These are phyloP conservation scores for Bubo blakistoni DNA, from an alignment of 2,113 vertebrate species.

Conservation along the genomic window DNA sequence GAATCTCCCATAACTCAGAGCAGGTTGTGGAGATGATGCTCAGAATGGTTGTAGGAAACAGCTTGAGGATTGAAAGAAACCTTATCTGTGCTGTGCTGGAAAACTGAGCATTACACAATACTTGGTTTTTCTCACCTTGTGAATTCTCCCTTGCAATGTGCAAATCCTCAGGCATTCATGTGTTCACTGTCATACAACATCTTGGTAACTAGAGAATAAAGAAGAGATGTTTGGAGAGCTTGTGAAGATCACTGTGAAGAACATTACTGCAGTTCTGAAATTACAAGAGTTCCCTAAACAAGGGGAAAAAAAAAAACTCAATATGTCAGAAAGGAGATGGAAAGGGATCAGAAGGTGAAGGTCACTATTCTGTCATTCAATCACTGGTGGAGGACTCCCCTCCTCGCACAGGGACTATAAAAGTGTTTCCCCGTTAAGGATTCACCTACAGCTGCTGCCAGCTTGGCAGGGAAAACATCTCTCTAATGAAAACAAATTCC, in stretches of 20 bases:
- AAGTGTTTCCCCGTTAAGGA: background rate
- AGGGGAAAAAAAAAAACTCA: no score
- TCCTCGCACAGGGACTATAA: background rate
- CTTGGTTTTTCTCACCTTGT: constrained; percentile 22
- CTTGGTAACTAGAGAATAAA: background rate
- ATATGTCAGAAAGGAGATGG: background rate
- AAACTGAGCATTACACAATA: background rate
- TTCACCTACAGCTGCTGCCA: constrained; percentile 18
- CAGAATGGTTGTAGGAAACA: background rate
- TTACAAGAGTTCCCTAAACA: background rate
- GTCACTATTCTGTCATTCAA: background rate
- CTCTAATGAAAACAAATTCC: constrained; percentile 15
- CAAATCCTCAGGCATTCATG: background rate
- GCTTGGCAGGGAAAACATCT: constrained; percentile 14
- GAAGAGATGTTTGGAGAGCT: background rate
- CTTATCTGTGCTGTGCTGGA: background rate
- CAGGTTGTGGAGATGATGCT: background rate
- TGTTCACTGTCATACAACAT: background rate
- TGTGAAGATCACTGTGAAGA: background rate
- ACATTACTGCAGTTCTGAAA: background rate
- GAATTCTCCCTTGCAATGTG: background rate
- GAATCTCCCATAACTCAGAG: background rate
- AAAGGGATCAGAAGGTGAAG: background rate
- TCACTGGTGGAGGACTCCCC: background rate
- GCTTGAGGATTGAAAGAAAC: background rate